Base-by-base conservation (phyloP, 2,113 vertebrate genomes). In the Nyctereutes procyonoides region DNA sequence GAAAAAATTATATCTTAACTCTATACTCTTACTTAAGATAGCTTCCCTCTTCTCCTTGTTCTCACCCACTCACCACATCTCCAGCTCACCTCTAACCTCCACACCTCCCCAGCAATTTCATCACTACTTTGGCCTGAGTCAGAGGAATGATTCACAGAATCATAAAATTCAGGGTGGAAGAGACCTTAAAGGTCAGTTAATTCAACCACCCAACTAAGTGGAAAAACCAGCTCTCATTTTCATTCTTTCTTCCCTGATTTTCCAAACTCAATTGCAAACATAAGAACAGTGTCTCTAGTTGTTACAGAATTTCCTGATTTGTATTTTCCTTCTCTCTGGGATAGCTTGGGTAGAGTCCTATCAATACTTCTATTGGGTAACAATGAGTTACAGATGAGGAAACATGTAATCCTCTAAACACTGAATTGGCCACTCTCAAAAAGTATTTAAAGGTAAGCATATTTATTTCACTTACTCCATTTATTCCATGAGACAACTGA, bases 131-230 rank as follows among this genome's bases (percentile, higher is more conserved):
- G 96, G 94, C 69, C 51, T 90, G 84, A 92, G 80, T 95, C 71
- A 84, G 90, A 65, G 56, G 87, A 95, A 81, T 98, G 97, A 98
- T 95, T 98, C 98, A 98, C 73, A 38, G 90, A 93, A 83, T 82
- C 88, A 88, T 97, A 97, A 98, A 98, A 96, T 51, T 92, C 60
- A 73, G 93, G 84, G 69, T 90, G 93, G 92, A 88, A 90, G 84
- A 92, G 97, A 90, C 92, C 92, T 96, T 95, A 97, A 97, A 98
- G 97, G 95, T 97, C 97, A 98, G 58, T 35, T 92, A 94, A 97
- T 96, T 96, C 96, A 97, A 87, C 87, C 63, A 60, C 56, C 32
- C 62, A 82, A 84, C 58, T 95, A 92, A 96, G 84, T 97, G 95
- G 98, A 97, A 98, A 97, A 98, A 97, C 11, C 93, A 85, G 87